Base-by-base conservation (phyloP, 2,797 vertebrate species). In the Lutjanus campechanus region DNA sequence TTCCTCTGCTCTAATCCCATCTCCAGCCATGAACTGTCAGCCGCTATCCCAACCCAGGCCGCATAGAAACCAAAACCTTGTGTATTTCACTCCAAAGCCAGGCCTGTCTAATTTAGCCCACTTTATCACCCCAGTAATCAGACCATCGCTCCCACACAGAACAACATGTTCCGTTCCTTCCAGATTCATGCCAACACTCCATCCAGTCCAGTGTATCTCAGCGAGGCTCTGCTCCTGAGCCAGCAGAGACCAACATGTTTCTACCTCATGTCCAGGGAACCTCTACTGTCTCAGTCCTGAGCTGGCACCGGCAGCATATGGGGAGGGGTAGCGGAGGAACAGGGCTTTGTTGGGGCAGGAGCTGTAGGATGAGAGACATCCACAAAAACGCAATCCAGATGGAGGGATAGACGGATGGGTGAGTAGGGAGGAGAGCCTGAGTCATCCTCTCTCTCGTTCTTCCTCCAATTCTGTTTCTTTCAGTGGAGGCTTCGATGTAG, bases 341-440 rank as follows among this genome's bases (percentile, higher is more conserved):
- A 69, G 81, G 77, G 76, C 44, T 74, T 87, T 77, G 76, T 77
- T 82, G 79, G 64, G 85, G 69, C 81, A 82, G 82, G 70, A 90
- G 86, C 64, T 85, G 73, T 82, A 85, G 82, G 90, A 94, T 87
- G 79, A 89, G 88, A 91, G 85, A 89, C 85, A 87, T 91, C 81
- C 82, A 90, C 72, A 85, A 83, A 95, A 94, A 95, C 65, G 7
- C 82, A 85, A 92, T 93, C 90, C 92, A 95, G 92, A 95, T 94
- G 94, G 85, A 88, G 71, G 77, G 78, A 89, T 68, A 51, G 83
- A 90, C 2, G 53, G 88, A 90, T 83, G 83, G 86, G 91, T 85
- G 85, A 83, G 74, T 63, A 62, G 79, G 79, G 71, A 91, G 88
- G 89, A 90, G 87, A 91, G 80, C 89, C 89, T 91, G 89, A 92